phyloP scores from a whole-genome alignment of 1,140 invertebrate genomes.

The Zelostemma sp. region DNA sequence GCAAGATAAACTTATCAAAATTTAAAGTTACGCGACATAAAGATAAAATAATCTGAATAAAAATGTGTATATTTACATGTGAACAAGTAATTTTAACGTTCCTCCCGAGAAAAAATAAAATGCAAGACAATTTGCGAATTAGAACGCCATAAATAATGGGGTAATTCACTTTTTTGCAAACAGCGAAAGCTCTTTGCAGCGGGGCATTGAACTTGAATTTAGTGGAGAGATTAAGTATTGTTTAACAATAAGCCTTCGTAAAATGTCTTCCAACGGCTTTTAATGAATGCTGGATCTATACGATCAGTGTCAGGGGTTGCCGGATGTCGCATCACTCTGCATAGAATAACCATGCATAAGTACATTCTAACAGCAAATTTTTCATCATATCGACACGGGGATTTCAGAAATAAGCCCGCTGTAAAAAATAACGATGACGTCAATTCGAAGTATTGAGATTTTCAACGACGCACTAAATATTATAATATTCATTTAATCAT shows the following conservation, averaged over 20 bases:
- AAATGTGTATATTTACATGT: not conserved
- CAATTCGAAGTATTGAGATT: not conserved
- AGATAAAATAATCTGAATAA: too few relatives aligned
- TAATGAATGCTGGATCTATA: constrained; percentile 51
- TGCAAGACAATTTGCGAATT: not conserved
- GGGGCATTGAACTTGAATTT: constrained; percentile 24
- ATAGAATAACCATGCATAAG: constrained; percentile 54
- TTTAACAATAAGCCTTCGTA: constrained; percentile 29
- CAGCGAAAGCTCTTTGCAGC: too few relatives aligned
- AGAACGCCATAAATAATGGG: not conserved
- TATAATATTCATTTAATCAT: too few relatives aligned
- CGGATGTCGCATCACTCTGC: constrained; percentile 63
- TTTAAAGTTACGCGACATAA: too few relatives aligned
- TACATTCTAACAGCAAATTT: constrained; percentile 31
- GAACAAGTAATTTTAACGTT: not conserved
- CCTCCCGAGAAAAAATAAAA: not conserved
- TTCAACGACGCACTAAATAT: too few relatives aligned
- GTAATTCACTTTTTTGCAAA: too few relatives aligned
- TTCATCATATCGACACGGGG: constrained; percentile 6
- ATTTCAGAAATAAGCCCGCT: constrained; percentile 20
- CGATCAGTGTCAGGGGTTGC: constrained; percentile 60
- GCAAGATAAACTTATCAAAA: too few relatives aligned
- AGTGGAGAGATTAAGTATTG: constrained; percentile 10
- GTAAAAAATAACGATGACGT: not conserved
- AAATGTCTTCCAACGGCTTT: constrained; percentile 65